phyloP scores from a whole-genome alignment of 2,888 invertebrate genomes.

The Caenorhabditis virilis region DNA sequence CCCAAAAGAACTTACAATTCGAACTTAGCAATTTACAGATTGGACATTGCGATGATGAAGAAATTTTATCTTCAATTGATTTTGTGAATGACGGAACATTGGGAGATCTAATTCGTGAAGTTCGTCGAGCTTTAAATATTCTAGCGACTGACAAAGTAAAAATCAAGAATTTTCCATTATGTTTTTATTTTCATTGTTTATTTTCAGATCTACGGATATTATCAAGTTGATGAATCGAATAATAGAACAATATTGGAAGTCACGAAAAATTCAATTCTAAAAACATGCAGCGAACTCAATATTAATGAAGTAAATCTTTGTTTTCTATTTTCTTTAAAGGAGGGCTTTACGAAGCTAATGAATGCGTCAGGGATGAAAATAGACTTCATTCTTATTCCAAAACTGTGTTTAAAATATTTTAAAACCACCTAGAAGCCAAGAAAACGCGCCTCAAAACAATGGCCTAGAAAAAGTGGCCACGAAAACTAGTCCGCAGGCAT shows the following conservation, averaged over 20 bases:
- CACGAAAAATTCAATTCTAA: slow-evolving; percentile 23
- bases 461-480: too few species aligned
- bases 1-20: background rate
- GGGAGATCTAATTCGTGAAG: slow-evolving; percentile 54
- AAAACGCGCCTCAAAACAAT: too few species aligned
- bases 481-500: too few species aligned
- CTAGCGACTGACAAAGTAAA: slow-evolving; percentile 54
- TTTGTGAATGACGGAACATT: slow-evolving; percentile 45
- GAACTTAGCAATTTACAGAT: slow-evolving; percentile 10
- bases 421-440: too few species aligned
- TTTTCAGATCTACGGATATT: slow-evolving; percentile 54
- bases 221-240: slow-evolving; percentile 35
- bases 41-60: slow-evolving; percentile 51
- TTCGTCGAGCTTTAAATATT: slow-evolving; percentile 35
- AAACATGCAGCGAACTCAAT: background rate
- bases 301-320: background rate
- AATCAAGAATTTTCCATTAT: too few species aligned
- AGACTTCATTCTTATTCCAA: too few species aligned
- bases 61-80: slow-evolving; percentile 38
- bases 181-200: too few species aligned
- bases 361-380: too few species aligned
- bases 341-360: too few species aligned
- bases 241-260: slow-evolving; percentile 28
- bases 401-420: too few species aligned
- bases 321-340: too few species aligned